These are phyloP conservation scores for Lithophane socia DNA, from an alignment of 2,888 invertebrate species.

Conservation along the genomic window DNA sequence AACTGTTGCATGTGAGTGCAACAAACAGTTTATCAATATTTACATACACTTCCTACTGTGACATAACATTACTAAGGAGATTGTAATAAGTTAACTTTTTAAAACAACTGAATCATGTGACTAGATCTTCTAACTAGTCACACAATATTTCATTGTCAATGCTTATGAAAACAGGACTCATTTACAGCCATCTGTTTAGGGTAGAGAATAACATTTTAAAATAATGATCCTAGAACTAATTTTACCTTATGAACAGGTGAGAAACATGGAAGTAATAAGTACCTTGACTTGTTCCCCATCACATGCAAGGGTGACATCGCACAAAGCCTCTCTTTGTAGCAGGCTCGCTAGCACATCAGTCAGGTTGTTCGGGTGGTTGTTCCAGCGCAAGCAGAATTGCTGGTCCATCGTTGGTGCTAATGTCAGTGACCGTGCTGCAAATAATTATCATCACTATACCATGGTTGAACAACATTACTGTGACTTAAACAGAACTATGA, in stretches of 20 bases:
- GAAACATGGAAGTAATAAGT: constrained; percentile 40
- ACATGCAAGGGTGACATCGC: constrained; percentile 98
- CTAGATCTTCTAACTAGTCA: constrained; percentile 41
- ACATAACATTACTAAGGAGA: constrained; percentile 70
- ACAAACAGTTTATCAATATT: constrained; percentile 78
- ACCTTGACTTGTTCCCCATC: constrained; percentile 97
- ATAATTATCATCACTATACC: constrained; percentile 62
- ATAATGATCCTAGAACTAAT: not conserved
- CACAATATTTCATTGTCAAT: constrained; percentile 21
- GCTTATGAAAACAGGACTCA: constrained; percentile 20
- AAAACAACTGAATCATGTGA: constrained; percentile 65
- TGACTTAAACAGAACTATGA: constrained; percentile 27
- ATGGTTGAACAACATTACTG: constrained; percentile 39
- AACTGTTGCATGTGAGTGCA: constrained; percentile 78
- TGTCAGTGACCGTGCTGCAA: constrained; percentile 91
- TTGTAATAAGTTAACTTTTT: constrained; percentile 57
- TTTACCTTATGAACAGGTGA: not conserved
- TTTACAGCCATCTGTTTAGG: not conserved
- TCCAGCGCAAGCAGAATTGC: constrained; percentile 98
- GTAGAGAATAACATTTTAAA: not conserved
- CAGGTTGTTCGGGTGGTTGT: constrained; percentile 97
- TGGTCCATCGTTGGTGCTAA: constrained; percentile 92
- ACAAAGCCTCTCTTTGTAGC: constrained; percentile 96
- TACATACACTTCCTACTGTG: constrained; percentile 76
- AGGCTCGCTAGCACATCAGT: constrained; percentile 97